Conservation (phyloP, 2,888 invertebrate genomes). For the Callosobruchus maculatus region DNA sequence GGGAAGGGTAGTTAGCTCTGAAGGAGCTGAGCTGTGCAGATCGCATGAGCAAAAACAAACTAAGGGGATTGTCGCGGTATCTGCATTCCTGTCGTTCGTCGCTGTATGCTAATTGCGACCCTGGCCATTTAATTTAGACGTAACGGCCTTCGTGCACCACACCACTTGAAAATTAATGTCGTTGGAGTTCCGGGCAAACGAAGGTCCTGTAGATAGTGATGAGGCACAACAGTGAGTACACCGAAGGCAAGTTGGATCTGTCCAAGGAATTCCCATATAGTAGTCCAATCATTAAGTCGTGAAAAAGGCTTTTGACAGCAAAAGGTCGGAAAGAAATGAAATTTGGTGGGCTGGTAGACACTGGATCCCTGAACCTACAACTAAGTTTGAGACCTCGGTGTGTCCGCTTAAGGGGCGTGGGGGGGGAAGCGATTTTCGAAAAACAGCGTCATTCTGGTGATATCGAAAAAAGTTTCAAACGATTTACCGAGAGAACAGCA, state of each 20-base stretch:
- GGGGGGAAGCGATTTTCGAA: too few relatives aligned
- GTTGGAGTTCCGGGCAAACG: not conserved
- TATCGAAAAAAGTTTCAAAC: too few relatives aligned
- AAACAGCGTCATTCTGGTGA: too few relatives aligned
- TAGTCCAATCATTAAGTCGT: too few relatives aligned
- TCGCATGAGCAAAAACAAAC: not conserved
- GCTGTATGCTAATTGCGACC: slow-evolving; percentile 40
- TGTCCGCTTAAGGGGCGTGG: too few relatives aligned
- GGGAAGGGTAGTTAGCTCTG: not conserved
- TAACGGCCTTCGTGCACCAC: slow-evolving; percentile 33
- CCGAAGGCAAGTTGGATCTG: slow-evolving; percentile 3
- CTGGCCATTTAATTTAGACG: slow-evolving; percentile 41
- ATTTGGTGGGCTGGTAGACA: too few relatives aligned
- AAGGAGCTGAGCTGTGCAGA: not conserved
- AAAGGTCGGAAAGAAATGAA: too few relatives aligned
- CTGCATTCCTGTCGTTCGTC: not conserved
- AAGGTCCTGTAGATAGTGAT: not conserved
- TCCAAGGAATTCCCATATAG: too few relatives aligned
- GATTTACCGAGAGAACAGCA: too few relatives aligned
- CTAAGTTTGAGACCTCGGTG: too few relatives aligned
- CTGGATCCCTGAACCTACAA: too few relatives aligned
- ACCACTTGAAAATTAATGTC: slow-evolving; percentile 19
- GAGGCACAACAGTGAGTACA: not conserved
- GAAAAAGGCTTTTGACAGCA: too few relatives aligned
- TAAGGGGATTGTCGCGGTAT: not conserved